Base-by-base conservation (phyloP, 2,888 invertebrate genomes). In the Phortica magna region DNA sequence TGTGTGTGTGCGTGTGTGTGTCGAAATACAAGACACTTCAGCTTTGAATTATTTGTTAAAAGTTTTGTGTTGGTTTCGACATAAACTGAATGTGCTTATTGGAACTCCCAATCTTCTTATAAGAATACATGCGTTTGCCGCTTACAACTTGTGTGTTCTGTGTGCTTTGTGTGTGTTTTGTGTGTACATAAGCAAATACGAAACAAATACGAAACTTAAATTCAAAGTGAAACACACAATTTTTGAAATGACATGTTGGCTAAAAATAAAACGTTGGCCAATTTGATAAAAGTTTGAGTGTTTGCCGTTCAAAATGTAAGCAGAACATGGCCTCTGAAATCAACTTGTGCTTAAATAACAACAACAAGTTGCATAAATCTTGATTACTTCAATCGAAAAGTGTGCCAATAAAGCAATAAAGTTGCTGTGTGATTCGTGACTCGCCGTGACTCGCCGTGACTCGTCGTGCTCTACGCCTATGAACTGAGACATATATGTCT, bases 371-470 rank as follows among this genome's bases (percentile, higher is more conserved):
- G 10, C 31, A 64, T n/a, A 64, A 64, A 19, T 64, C 22, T 64
- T 84, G 88, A 88, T 84, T 87, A 80, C 76, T 83, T 75, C 78
- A 79, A 77, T 77, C 77, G 71, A 79, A 85, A 82, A 55, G 17
- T 14, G n/a, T 81, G 86, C 79, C 88, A 85, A 85, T 85, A 87
- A 85, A 85, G 86, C 82, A 84, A 85, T 87, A 87, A 85, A 85
- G 83, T 83, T 88, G 2, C 2, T 31, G 5, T 87, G 76, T 82
- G 84, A 85, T 88, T 88, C 87, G 88, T 87, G 88, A 85, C 85
- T 84, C 7, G n/a, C n/a, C n/a, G n/a, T n/a, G n/a, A n/a, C n/a
- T n/a, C n/a, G n/a, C n/a, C n/a, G n/a, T n/a, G n/a, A n/a, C n/a
- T n/a, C n/a, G n/a, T n/a, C n/a, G 43, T 68, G 68, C 17, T 31